A percentile compares a stretch with the other conserved stretches of the same genome.
Conservation (phyloP, 2,797 vertebrate genomes). For the Petrocephalus sullivani region DNA sequence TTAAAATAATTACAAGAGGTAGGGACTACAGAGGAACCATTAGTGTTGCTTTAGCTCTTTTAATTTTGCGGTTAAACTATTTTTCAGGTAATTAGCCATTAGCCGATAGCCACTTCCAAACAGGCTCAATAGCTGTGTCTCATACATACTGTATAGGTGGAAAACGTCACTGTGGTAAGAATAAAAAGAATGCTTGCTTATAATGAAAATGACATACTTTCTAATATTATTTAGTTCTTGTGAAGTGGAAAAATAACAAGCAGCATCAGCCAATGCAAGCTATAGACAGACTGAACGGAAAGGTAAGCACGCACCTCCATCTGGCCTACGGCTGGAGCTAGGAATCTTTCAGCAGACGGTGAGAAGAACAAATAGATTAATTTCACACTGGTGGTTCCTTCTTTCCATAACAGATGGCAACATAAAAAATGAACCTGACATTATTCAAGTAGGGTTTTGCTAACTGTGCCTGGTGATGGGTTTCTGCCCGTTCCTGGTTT, state of each 20-base stretch:
- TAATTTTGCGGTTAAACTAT: no score
- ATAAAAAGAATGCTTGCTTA: not conserved
- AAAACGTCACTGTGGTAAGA: not conserved
- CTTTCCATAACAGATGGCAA: not conserved
- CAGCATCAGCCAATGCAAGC: not conserved
- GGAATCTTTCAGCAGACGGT: not conserved
- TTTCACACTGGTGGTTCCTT: not conserved
- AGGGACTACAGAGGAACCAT: not conserved
- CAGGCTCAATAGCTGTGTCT: no score
- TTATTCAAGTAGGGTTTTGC: not conserved
- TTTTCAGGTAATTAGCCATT: no score
- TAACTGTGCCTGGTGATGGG: not conserved
- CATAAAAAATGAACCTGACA: not conserved
- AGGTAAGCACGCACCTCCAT: not conserved
- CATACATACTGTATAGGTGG: not conserved
- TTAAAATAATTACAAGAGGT: not conserved
- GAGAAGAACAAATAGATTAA: not conserved
- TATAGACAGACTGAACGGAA: not conserved
- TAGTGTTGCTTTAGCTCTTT: no score
- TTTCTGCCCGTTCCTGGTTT: not conserved
- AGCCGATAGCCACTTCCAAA: no score
- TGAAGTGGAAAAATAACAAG: not conserved
- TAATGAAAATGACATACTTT: not conserved
- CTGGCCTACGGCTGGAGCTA: not conserved
- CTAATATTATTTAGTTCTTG: not conserved